These are phyloP conservation scores for Apogon hyalosoma DNA, from an alignment of 2,797 vertebrate genomes.

Conservation along the genomic window DNA sequence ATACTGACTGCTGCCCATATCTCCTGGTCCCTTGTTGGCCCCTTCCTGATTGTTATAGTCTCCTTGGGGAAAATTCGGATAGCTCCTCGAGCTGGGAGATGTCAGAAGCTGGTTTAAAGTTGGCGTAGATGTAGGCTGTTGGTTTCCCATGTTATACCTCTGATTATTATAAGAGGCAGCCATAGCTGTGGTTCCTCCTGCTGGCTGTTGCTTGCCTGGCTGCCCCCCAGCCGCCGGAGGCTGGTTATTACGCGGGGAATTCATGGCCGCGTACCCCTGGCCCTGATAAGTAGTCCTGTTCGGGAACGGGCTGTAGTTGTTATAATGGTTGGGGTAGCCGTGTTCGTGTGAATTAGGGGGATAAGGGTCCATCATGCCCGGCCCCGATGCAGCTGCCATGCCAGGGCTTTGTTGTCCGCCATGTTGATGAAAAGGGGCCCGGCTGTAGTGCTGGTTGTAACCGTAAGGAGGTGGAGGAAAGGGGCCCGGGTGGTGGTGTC, in stretches of 20 bases:
- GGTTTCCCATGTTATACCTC: slow-evolving; percentile 87
- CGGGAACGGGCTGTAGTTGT: slow-evolving; percentile 91
- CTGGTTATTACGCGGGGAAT: slow-evolving; percentile 89
- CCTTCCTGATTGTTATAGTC: slow-evolving; percentile 94
- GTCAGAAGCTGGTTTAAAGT: slow-evolving; percentile 97
- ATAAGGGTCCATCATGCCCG: slow-evolving; percentile 90
- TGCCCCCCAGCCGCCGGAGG: slow-evolving; percentile 88
- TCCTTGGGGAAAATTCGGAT: slow-evolving; percentile 90
- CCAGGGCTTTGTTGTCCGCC: slow-evolving; percentile 99
- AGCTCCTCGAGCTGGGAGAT: slow-evolving; percentile 94
- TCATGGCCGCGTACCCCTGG: slow-evolving; percentile 92
- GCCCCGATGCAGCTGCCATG: slow-evolving; percentile 89
- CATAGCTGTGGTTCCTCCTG: slow-evolving; percentile 86
- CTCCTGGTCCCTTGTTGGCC: slow-evolving; percentile 87
- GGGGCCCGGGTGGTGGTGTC: slow-evolving; percentile 87
- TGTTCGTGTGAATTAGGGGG: slow-evolving; percentile 92
- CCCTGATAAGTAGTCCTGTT: slow-evolving; percentile 92
- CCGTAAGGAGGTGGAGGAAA: slow-evolving; percentile 88
- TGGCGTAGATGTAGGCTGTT: slow-evolving; percentile 93
- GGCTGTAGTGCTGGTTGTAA: slow-evolving; percentile 89
- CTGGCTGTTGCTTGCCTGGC: slow-evolving; percentile 86
- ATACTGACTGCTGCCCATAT: slow-evolving; percentile 85
- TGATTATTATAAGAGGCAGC: slow-evolving; percentile 86
- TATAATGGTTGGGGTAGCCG: slow-evolving; percentile 95
- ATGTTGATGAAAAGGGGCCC: slow-evolving; percentile 97